Evolutionary conservation across 1,140 invertebrate genomes (phyloP), one percentile per base, ranked within the genome.

Genomic region (Zaprionus taronus): DNA sequence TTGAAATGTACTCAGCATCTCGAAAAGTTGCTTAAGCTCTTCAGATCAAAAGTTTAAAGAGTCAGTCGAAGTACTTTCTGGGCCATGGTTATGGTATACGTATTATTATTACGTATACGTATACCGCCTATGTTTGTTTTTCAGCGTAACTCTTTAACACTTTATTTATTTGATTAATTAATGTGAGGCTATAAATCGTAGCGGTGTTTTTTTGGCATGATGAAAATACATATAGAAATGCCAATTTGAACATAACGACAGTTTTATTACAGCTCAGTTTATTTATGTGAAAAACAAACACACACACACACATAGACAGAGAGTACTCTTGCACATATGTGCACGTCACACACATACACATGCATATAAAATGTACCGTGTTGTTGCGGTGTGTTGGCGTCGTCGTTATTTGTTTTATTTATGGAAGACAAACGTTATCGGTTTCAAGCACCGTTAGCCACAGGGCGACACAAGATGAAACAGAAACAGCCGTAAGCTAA

Each of bases 401-500:
- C 57, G 38, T 71, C 71, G 53, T 44, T 56, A 68, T 80, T 83
- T 83, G 69, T 77, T 56, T 73, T 83, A 81, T 72, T 80, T 77
- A 83, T 83, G 81, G 81, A 73, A 80, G 81, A 83, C 77, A 83
- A 80, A 69, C 69, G 81, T 77, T 83, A 80, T 80, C 81, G 61
- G 64, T 70, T 79, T 58, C 47, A 55, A 79, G 72, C 67, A 83
- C 49, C 63, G 57, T 47, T 60, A 17, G 22, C 56, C 47, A 12
- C 60, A 49, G 51, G 51, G 44, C 38, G 62, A 57, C 61, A 38
- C 36, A 71, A 76, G 72, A 61, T 62, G 70, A 53, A 56, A 31
- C 20, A 34, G 22, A n/a, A 36, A 57, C 31, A 69, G 44, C 31
- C 20, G 51, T 20, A 80, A 71, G 72, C 65, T 36, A 51, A 64